These are phyloP conservation scores for Hormaphis cornu DNA, from an alignment of 1,140 invertebrate species.

Conservation along the genomic window DNA sequence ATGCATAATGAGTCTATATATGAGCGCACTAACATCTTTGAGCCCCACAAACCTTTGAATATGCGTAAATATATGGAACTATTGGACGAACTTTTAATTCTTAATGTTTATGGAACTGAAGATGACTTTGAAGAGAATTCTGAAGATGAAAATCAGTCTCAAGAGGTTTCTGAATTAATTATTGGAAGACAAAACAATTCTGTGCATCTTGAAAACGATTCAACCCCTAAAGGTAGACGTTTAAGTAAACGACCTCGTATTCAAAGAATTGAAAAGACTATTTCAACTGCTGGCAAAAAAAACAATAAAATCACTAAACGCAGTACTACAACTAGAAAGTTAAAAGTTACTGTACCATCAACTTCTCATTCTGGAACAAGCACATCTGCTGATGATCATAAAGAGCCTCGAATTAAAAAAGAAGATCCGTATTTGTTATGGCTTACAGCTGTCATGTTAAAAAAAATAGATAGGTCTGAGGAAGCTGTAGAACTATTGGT, in stretches of 20 bases:
- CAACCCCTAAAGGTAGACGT: constrained; percentile 8
- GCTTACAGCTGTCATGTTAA: constrained; percentile 82
- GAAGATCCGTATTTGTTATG: constrained; percentile 81
- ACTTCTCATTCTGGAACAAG: not conserved
- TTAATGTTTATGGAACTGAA: constrained; percentile 13
- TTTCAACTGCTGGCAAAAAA: not conserved
- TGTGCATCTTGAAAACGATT: not conserved
- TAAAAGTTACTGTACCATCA: not conserved
- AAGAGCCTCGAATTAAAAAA: not conserved
- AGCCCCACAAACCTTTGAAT: not conserved
- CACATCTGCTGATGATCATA: not conserved
- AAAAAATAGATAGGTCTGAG: constrained; percentile 69
- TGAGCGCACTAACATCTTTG: constrained; percentile 16
- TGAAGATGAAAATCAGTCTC: not conserved
- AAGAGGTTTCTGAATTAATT: not conserved
- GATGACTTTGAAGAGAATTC: constrained; percentile 12
- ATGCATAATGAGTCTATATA: constrained; percentile 16
- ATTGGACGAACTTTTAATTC: constrained; percentile 18
- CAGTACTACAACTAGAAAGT: not conserved
- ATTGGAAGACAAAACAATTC: not conserved
- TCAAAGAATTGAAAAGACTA: not conserved
- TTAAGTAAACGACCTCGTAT: not conserved
- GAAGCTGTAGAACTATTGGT: constrained; percentile 67
- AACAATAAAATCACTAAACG: not conserved
- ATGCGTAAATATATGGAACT: constrained; percentile 12